Percentiles rank a stretch among this genome's conserved stretches.
These are phyloP conservation scores for Cepaea nemoralis DNA, from an alignment of 1,140 invertebrate genomes.

Conservation along the genomic window DNA sequence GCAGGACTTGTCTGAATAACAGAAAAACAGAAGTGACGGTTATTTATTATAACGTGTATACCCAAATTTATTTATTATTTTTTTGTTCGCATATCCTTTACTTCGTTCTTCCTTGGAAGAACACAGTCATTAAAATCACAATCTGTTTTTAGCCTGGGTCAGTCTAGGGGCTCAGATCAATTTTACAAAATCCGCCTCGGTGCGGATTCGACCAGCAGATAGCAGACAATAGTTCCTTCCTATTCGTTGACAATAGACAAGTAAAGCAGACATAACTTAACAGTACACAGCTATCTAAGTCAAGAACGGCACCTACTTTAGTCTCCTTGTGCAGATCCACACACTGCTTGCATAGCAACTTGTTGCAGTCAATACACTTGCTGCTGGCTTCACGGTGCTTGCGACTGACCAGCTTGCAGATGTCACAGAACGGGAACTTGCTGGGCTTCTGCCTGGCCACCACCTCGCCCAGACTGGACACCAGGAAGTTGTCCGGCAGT, in stretches of 20 bases:
- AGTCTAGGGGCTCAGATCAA: too few relatives aligned
- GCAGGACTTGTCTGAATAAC: too few relatives aligned
- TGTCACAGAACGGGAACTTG: conserved; percentile 72
- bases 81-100: too few relatives aligned
- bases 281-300: neutral
- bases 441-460: conserved; percentile 68
- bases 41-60: too few relatives aligned
- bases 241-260: conserved; percentile 2
- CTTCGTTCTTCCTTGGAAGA: too few relatives aligned
- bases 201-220: too few relatives aligned
- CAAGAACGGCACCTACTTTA: conserved; percentile 52
- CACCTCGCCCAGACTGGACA: conserved; percentile 69
- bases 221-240: too few relatives aligned
- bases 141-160: too few relatives aligned
- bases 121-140: too few relatives aligned
- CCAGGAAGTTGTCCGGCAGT: conserved; percentile 73
- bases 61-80: too few relatives aligned
- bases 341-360: conserved; percentile 71
- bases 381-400: conserved; percentile 71
- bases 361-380: conserved; percentile 73
- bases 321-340: conserved; percentile 70
- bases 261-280: neutral
- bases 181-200: too few relatives aligned
- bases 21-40: too few relatives aligned
- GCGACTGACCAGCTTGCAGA: conserved; percentile 71